Percentiles rank a stretch among this genome's conserved stretches.
These are phyloP conservation scores for Morbakka virulenta DNA, from an alignment of 30 jellyfish, hydroid and myxozoan species.

Conservation along the genomic window DNA sequence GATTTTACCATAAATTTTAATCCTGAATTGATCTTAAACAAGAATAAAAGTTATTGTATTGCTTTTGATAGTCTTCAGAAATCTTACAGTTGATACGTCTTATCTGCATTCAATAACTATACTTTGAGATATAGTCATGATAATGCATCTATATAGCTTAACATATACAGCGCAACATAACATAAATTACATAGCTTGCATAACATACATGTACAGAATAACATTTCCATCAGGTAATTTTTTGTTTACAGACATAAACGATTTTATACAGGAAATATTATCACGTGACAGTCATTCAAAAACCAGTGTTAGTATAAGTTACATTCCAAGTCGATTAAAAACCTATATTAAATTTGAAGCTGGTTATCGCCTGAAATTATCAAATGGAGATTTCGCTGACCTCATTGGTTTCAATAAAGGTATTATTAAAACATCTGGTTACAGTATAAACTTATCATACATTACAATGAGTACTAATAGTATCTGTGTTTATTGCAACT, in stretches of 20 bases:
- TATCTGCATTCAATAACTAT: too few relatives aligned
- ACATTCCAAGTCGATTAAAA: constrained; percentile 13
- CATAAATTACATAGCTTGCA: too few relatives aligned
- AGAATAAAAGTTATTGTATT: not conserved
- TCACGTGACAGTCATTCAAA: constrained; percentile 2
- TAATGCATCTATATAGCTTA: too few relatives aligned
- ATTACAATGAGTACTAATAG: not conserved
- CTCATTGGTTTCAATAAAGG: constrained; percentile 2
- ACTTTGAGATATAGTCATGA: too few relatives aligned
- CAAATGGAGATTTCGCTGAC: constrained; percentile 21
- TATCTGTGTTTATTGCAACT: not conserved
- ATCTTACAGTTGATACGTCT: too few relatives aligned
- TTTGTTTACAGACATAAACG: too few relatives aligned
- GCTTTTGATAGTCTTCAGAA: not conserved
- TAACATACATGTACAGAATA: too few relatives aligned
- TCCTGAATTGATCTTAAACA: constrained; percentile 3
- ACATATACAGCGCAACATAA: too few relatives aligned
- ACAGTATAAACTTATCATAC: not conserved
- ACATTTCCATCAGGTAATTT: too few relatives aligned
- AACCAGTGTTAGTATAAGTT: not conserved
- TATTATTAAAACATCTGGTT: not conserved
- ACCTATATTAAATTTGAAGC: constrained; percentile 5
- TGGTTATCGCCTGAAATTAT: not conserved
- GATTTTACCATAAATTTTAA: constrained; percentile 5
- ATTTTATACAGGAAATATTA: too few relatives aligned